Percentiles rank a stretch among this genome's conserved stretches.
phyloP scores from a whole-genome alignment of 2,888 invertebrate genomes.

The Cepaea hortensis region DNA sequence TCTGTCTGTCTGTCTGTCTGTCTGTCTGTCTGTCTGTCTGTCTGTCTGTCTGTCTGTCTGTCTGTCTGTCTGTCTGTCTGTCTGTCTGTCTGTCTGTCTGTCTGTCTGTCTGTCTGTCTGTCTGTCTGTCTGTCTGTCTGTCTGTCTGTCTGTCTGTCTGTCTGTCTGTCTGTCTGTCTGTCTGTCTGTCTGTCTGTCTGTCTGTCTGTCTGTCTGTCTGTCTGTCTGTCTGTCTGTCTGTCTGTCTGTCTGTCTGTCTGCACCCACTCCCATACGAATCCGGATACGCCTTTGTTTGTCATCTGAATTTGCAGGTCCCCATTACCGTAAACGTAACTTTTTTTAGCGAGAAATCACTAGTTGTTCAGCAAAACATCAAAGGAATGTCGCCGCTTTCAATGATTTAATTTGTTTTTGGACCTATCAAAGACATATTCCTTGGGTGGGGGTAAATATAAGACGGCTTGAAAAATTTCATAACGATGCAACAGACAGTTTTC shows the following conservation, averaged over 20 bases:
- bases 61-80: not conserved
- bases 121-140: not conserved
- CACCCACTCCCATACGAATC: no score
- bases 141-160: not conserved
- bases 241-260: not conserved
- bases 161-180: constrained; percentile 13
- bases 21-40: not conserved
- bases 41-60: not conserved
- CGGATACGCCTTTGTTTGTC: no score
- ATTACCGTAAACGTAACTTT: no score
- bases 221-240: constrained; percentile 1
- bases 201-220: not conserved
- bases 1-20: not conserved
- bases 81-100: not conserved
- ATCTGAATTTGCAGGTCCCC: no score
- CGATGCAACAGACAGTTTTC: no score
- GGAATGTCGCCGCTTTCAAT: no score
- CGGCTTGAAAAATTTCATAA: no score
- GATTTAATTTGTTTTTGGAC: no score
- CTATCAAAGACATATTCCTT: no score
- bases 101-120: not conserved
- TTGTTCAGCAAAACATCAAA: no score
- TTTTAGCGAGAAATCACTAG: no score
- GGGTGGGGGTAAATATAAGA: no score
- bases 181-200: constrained; percentile 7